These are phyloP conservation scores for Podabrus alpinus DNA, from an alignment of 2,888 invertebrate species.

Conservation along the genomic window DNA sequence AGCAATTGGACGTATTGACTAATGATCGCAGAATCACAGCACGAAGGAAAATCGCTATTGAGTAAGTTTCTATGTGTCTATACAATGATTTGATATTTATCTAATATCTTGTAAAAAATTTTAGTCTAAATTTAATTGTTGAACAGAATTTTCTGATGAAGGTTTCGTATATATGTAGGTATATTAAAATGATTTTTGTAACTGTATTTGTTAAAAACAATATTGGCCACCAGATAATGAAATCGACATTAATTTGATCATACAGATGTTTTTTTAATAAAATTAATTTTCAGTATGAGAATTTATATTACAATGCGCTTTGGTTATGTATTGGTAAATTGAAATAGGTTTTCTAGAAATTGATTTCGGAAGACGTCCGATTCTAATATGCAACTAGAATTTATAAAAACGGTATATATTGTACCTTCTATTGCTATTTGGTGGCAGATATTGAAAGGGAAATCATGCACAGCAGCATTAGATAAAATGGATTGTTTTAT, in stretches of 20 bases:
- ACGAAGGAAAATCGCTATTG: slow-evolving; percentile 38
- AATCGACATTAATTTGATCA: too few relatives aligned
- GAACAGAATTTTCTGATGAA: not conserved
- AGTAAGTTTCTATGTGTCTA: not conserved
- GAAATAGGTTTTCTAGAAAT: not conserved
- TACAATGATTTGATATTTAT: slow-evolving; percentile 1
- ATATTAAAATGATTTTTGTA: too few relatives aligned
- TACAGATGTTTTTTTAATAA: too few relatives aligned
- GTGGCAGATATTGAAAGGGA: not conserved
- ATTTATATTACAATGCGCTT: too few relatives aligned
- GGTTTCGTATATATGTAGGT: not conserved
- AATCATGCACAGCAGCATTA: not conserved
- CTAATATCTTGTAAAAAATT: slow-evolving; percentile 1
- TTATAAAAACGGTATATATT: not conserved
- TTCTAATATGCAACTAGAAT: not conserved
- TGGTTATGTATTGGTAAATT: not conserved
- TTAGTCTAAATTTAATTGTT: not conserved
- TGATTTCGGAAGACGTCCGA: not conserved
- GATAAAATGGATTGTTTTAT: not conserved
- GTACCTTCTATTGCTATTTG: not conserved
- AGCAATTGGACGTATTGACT: slow-evolving; percentile 55
- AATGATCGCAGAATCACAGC: slow-evolving; percentile 49
- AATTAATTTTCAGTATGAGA: too few relatives aligned
- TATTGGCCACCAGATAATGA: too few relatives aligned
- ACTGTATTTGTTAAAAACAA: too few relatives aligned